Evolutionary conservation across 2,797 vertebrate genomes (phyloP).

Genomic region (Lophius americanus): DNA sequence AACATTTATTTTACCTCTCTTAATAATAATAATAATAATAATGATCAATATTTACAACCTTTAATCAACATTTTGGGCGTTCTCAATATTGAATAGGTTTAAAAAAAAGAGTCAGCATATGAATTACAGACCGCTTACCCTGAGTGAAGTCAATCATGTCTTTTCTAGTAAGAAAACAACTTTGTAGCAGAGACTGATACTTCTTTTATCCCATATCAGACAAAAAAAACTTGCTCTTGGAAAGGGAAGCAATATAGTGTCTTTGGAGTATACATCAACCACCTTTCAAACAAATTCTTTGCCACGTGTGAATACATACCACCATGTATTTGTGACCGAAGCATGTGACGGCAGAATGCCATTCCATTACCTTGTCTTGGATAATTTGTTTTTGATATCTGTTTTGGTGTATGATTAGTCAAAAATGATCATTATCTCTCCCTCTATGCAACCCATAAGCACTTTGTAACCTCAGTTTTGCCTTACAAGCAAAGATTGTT

Average conservation of each 20-base stretch:
- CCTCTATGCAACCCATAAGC: background rate
- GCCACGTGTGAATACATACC: background rate
- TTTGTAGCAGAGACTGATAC: conserved; percentile 7
- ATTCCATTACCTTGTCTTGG: background rate
- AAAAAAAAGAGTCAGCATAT: conserved; percentile 4
- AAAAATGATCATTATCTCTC: no score
- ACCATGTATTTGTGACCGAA: no score
- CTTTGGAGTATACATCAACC: conserved; percentile 20
- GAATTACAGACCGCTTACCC: conserved; percentile 28
- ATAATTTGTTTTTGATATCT: no score
- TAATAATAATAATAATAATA: no score
- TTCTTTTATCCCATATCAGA: conserved; percentile 12
- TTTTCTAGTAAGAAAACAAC: conserved; percentile 6
- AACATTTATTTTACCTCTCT: no score
- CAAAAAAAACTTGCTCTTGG: conserved; percentile 8
- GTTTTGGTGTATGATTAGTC: no score
- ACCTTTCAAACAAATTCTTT: conserved; percentile 17
- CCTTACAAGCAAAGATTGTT: background rate
- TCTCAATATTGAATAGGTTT: no score
- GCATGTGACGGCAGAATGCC: no score
- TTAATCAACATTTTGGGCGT: no score
- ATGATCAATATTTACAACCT: no score
- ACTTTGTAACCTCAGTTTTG: conserved; percentile 2
- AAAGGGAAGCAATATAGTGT: conserved; percentile 13
- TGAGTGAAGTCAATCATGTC: conserved; percentile 46